Percentiles rank a stretch among this genome's conserved stretches.
Conservation (phyloP, 37 sponge, comb jelly and placozoan genomes). For the Eunapius fragilis region DNA sequence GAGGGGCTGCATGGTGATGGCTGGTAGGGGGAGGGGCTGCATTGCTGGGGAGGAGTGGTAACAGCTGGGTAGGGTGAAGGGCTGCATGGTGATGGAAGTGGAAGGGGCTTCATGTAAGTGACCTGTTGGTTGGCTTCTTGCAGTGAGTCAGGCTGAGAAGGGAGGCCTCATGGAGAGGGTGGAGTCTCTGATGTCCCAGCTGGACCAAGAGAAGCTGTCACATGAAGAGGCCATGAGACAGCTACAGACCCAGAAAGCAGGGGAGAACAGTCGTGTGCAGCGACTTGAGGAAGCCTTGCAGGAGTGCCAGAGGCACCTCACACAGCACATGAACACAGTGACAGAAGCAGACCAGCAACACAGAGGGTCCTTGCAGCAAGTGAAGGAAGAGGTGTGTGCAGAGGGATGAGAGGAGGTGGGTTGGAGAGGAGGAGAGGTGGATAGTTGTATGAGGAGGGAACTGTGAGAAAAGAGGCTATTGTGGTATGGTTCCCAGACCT, state of each 20-base stretch:
- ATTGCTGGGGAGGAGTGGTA: background rate
- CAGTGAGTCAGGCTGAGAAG: constrained; percentile 35
- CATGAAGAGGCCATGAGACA: constrained; percentile 7
- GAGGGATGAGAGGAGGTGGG: background rate
- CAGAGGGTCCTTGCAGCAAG: background rate
- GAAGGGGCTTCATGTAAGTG: background rate
- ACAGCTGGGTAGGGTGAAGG: too few relatives aligned
- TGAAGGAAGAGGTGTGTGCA: background rate
- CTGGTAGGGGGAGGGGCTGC: background rate
- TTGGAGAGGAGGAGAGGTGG: background rate
- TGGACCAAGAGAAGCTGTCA: constrained; percentile 35
- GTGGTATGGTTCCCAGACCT: background rate
- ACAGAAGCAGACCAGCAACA: constrained; percentile 9
- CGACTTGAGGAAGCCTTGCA: constrained; percentile 42
- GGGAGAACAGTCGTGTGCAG: constrained; percentile 10
- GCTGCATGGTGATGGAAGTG: background rate
- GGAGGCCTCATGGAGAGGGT: constrained; percentile 29
- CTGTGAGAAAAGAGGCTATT: background rate
- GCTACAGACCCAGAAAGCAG: constrained; percentile 23
- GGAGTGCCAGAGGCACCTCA: constrained; percentile 36
- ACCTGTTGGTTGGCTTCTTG: background rate
- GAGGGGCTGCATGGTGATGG: too few relatives aligned
- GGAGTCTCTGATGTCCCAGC: constrained; percentile 5
- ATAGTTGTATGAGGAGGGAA: background rate
- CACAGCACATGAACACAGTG: constrained; percentile 23